Evolutionary conservation across 2,888 invertebrate genomes (phyloP).

Genomic region (Parnassius orleans): DNA sequence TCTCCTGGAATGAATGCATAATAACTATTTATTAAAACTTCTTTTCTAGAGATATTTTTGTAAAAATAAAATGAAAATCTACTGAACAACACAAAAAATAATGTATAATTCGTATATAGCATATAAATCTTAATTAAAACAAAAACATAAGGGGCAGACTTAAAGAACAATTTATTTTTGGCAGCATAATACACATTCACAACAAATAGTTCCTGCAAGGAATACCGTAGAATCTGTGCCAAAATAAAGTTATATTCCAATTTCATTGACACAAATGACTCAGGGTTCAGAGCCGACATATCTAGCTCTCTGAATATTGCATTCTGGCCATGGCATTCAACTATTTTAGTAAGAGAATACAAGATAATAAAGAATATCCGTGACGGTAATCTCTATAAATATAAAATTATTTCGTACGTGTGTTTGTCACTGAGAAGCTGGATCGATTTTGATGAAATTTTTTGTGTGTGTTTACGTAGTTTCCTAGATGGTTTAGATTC

Average conservation of each 20-base stretch:
- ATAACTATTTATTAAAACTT: no score
- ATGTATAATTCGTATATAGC: slow-evolving; percentile 3
- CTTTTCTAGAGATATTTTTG: no score
- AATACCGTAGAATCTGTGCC: slow-evolving; percentile 57
- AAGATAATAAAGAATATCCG: not conserved
- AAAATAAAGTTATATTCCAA: slow-evolving; percentile 65
- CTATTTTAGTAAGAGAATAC: slow-evolving; percentile 4
- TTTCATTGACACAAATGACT: slow-evolving; percentile 66
- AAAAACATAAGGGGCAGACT: slow-evolving; percentile 33
- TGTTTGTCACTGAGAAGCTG: no score
- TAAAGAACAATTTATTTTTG: slow-evolving; percentile 52
- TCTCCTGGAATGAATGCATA: no score
- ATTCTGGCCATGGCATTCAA: not conserved
- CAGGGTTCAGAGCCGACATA: slow-evolving; percentile 56
- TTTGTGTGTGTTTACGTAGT: no score
- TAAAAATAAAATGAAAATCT: no score
- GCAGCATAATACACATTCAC: slow-evolving; percentile 40
- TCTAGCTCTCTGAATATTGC: slow-evolving; percentile 35
- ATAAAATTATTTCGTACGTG: no score
- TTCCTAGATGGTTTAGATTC: no score
- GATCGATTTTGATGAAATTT: no score
- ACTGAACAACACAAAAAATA: slow-evolving; percentile 1
- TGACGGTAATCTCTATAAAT: no score
- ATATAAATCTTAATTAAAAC: slow-evolving; percentile 30
- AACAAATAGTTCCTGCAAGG: slow-evolving; percentile 47